Conservation (phyloP, 2,113 vertebrate genomes). For the Puma concolor region DNA sequence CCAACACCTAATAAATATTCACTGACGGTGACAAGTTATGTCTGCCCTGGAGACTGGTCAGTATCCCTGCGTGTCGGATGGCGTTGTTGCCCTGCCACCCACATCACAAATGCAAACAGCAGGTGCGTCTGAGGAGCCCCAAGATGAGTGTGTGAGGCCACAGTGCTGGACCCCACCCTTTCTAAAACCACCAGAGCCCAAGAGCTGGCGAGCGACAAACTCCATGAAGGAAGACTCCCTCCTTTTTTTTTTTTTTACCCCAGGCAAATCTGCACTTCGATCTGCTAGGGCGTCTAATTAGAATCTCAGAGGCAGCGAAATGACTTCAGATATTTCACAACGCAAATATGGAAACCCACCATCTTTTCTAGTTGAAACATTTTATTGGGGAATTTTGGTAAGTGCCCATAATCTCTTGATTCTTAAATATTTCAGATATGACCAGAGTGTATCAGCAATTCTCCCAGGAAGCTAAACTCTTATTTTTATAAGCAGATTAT, state of each 20-base stretch:
- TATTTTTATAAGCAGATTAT: neutral
- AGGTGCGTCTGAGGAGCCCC: neutral
- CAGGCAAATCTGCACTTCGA: fast-evolving
- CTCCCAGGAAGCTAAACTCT: neutral
- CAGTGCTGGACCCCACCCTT: neutral
- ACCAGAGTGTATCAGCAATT: neutral
- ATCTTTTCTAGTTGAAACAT: neutral
- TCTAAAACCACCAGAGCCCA: fast-evolving
- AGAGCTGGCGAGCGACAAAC: fast-evolving
- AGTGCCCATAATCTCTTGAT: neutral
- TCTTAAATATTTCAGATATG: neutral
- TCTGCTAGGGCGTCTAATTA: fast-evolving
- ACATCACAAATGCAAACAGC: neutral
- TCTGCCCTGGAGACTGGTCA: neutral
- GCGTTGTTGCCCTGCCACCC: neutral
- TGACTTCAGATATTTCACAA: neutral
- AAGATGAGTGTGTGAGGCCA: neutral
- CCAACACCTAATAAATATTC: neutral
- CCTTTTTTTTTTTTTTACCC: no score
- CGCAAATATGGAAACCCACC: neutral
- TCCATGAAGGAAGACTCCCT: neutral
- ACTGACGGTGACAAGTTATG: neutral
- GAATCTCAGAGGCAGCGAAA: neutral
- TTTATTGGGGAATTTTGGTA: neutral
- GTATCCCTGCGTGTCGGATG: neutral